Percentiles rank a stretch among this genome's conserved stretches.
Evolutionary conservation across 2,888 invertebrate species (phyloP).

Genomic region (Pachymerium ferrugineum): DNA sequence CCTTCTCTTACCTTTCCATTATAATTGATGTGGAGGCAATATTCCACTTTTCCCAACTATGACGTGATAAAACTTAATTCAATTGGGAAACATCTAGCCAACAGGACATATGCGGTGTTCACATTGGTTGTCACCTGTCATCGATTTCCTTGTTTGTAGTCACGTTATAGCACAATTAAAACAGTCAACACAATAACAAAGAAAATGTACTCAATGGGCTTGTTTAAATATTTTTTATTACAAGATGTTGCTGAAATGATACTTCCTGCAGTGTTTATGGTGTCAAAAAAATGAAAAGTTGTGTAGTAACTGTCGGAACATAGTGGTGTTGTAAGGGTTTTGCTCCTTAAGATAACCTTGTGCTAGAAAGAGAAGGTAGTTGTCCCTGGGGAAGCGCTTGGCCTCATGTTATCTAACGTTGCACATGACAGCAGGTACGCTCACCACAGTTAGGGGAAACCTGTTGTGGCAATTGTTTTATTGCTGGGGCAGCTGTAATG

Average conservation of each 20-base stretch:
- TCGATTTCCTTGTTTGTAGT: not conserved
- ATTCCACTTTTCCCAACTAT: constrained; percentile 28
- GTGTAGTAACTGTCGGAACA: not conserved
- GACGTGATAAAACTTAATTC: constrained; percentile 34
- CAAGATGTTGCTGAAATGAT: too few relatives aligned
- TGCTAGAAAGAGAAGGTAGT: constrained; percentile 16
- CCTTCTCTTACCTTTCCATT: constrained; percentile 12
- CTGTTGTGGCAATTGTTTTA: constrained; percentile 35
- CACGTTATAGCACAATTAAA: too few relatives aligned
- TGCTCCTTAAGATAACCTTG: constrained; percentile 29
- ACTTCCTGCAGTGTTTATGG: too few relatives aligned
- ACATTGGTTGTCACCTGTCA: not conserved
- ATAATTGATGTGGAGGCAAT: constrained; percentile 31
- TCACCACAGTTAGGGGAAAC: constrained; percentile 18
- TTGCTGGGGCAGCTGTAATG: constrained; percentile 33
- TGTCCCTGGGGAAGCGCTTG: constrained; percentile 28
- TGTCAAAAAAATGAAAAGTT: not conserved
- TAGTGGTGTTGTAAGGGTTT: constrained; percentile 24
- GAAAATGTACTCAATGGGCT: too few relatives aligned
- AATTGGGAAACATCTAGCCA: constrained; percentile 28
- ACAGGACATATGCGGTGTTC: constrained; percentile 1
- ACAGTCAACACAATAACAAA: too few relatives aligned
- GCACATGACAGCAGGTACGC: constrained; percentile 31
- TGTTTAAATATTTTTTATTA: too few relatives aligned
- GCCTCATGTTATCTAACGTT: constrained; percentile 32